Evolutionary conservation across 2,113 vertebrate species (phyloP), one percentile per base, ranked within the genome.

Genomic region (Dicaeum eximium): DNA sequence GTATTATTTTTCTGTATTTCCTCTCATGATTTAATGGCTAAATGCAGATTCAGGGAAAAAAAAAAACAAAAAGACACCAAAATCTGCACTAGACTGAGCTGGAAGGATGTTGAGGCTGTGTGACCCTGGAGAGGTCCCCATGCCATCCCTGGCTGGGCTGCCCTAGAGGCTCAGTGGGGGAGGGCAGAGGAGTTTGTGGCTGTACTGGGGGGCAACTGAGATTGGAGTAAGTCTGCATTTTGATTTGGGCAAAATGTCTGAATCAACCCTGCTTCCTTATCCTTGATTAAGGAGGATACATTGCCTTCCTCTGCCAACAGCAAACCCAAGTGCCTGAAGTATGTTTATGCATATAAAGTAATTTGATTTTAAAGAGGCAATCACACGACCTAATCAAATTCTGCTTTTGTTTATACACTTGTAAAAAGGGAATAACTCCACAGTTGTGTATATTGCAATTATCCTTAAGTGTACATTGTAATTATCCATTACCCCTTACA

Each of bases 361-460:
- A 48, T 82, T 79, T 72, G 53, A 62, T 82, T 71, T 80, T 86
- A 74, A 80, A 84, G 66, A 93, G 38, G 58, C 66, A 94, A 92
- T 83, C 74, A 53, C 67, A 88, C 2, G 1, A 62, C 42, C 74
- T 88, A 91, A 95, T 92, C 71, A 92, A 92, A 95, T 65, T 62
- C 72, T 94, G 51, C 56, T 80, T 84, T 92, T 92, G 53, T 89
- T 90, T 93, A 80, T 86, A 71, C 57, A 50, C 71, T 79, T 69
- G 33, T 79, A 81, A 65, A 91, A 90, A 67, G 47, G 37, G 70
- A 81, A 15, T 86, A 93, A 73, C 88, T 78, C 44, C 53, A 61
- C 11, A 61, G 40, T 66, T 80, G 71, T 66, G 58, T 92, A 54
- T 57, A 45, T 58, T 71, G 35, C 75, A 84, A 75, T 88, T 75